A percentile compares a stretch with the other conserved stretches of the same genome.
Evolutionary conservation across 2,113 vertebrate genomes (phyloP).

Genomic region (Scolopax mira): DNA sequence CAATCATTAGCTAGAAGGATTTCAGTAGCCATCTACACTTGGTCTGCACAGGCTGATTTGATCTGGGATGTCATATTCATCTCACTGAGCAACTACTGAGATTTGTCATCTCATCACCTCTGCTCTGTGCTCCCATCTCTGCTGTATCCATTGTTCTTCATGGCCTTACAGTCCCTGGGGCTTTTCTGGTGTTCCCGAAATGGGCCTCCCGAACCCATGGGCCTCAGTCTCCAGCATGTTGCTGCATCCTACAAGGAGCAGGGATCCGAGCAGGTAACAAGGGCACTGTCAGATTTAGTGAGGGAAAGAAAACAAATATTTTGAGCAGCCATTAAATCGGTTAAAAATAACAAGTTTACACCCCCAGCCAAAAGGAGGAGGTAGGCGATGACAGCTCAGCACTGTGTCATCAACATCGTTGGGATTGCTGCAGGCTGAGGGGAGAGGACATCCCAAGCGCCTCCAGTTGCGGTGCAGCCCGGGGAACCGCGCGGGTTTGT

Average conservation of each 20-base stretch:
- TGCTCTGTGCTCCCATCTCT: neutral
- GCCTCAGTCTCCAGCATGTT: neutral
- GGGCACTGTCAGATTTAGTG: neutral
- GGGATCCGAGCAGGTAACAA: neutral
- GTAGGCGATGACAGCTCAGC: neutral
- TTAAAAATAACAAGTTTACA: neutral
- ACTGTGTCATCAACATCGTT: neutral
- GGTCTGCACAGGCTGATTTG: neutral
- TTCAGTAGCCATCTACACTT: neutral
- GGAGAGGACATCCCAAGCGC: neutral
- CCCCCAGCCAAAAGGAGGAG: neutral
- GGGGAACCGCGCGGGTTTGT: neutral
- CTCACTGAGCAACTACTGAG: neutral
- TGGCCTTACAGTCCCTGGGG: fast-evolving
- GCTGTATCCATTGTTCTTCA: neutral
- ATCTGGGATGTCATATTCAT: neutral
- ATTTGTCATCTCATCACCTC: neutral
- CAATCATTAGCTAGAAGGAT: neutral
- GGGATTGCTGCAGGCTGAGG: neutral
- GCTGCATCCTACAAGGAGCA: neutral
- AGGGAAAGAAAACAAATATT: neutral
- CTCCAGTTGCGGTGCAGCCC: fast-evolving
- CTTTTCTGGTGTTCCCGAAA: neutral
- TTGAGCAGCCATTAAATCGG: neutral
- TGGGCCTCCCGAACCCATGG: fast-evolving